Evolutionary conservation across 2,888 invertebrate genomes (phyloP), one percentile per base, ranked within the genome.

Genomic region (Metopia argyrocephala): DNA sequence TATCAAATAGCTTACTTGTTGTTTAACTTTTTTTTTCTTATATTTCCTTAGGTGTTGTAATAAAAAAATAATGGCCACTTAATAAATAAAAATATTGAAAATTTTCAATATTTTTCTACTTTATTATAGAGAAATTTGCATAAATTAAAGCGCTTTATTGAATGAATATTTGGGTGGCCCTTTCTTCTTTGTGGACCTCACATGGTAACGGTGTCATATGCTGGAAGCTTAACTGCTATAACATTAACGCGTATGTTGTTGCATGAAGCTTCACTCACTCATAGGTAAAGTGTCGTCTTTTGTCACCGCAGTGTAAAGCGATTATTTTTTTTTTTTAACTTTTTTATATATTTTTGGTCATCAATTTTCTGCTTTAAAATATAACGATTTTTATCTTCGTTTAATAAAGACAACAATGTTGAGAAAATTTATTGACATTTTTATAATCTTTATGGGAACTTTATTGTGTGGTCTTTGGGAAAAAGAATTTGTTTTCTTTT

Each of bases 371-470:
- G 38, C 38, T 20, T 48, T 9, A 50, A 38, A 57, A 21, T 21
- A 71, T 46, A 57, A 61, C 31, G 61, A 66, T 45, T 27, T 76
- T 69, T 64, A 59, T 59, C 15, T 38, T 15, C 46, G 54, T 61
- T 78, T 71, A 54, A 59, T 52, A 65, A 28, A 52, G 46, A 28
- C 52, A 66, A 71, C 28, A 66, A 27, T 54, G 31, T 69, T 25
- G 23, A 46, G 2, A 6, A 65, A 73, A 76, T 76, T 81, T 80
- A 74, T 70, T 65, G 65, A 65, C 18, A 56, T 68, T 68, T 69
- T 65, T 46, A 61, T 70, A 79, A 79, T 79, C 70, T 78, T 70
- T 74, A 81, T 74, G 69, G 64, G 69, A 81, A 81, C 65, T 52
- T 23, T 7, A 1, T 28, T 81, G 80, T 57, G 80, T 80, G 76